Base-by-base conservation (phyloP, 2,888 invertebrate species). In the Drosophila dives region DNA sequence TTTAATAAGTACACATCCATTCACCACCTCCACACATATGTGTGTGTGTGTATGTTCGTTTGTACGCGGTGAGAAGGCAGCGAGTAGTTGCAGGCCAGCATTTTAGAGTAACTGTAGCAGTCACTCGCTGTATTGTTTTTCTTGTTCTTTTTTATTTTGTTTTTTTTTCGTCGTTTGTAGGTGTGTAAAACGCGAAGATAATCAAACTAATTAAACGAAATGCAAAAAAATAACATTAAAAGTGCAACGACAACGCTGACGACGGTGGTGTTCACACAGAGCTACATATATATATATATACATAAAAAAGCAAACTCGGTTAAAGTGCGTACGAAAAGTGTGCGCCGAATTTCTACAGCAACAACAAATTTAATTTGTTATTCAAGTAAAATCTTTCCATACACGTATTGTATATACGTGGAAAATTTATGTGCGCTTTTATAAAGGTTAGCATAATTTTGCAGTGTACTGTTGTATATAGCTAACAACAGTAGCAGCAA, bases 31-130 rank as follows among this genome's bases (percentile, higher is more conserved):
- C 26, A 23, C 26, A 45, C 4, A 15, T 45, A 45, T 45, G 8
- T 23, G 23, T 26, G 45, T 26, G 45, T 48, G 63, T 40, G 50
- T 62, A 62, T 75, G 48, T 36, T 33, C 61, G 62, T 66, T 67
- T 68, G 75, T 68, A 67, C 72, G 72, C 69, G 81, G 66, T 64
- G 77, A 80, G 66, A 63, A 77, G 69, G 61, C 74, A 81, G 64
- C 79, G 79, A 79, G 79, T 81, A 77, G 63, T 58, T 64, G 48
- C 72, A 72, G 60, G 80, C 76, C 80, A 75, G 76, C 80, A 78
- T 78, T 78, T 80, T 80, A 56, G 64, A 76, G 81, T 80, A 77
- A 80, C 77, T 77, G 72, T 75, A 77, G 77, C 79, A 73, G 69
- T 74, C 77, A 79, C 81, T 79, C 81, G 79, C 54, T 64, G 67